Evolutionary conservation across 2,797 vertebrate genomes (phyloP), one percentile per base, ranked within the genome.

Genomic region (Sebastes reedi): DNA sequence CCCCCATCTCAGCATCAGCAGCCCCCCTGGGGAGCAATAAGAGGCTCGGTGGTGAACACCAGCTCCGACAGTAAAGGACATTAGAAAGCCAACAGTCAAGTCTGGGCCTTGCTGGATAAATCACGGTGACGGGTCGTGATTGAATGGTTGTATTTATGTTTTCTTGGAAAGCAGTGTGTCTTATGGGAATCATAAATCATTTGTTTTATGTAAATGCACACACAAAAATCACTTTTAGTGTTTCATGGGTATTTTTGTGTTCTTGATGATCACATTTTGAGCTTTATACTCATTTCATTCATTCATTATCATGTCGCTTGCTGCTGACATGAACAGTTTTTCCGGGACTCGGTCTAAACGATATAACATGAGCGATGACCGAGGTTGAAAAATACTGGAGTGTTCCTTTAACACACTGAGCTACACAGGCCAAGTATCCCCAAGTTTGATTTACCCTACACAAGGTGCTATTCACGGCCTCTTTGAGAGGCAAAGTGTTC

Each of bases 1-100:
- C 72, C 79, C 70, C 70, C 70, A 68, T 62, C 62, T 75, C 29
- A 56, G 60, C 50, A 46, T 75, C 73, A 39, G 72, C 46, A 36
- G 54, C 52, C 29, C 58, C 77, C 68, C n/a, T 1, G 39, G 71
- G 68, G 73, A 59, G 60, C 79, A 72, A 56, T 69, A 69, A 77
- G 36, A 55, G 24, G 56, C 55, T 42, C 1, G 10, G 14, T 3
- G 52, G 55, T 25, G 55, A 77, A 27, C 24, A 29, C 36, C 24
- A 50, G 59, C 75, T 29, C 52, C 8, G 11, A 39, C 36, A 82
- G 39, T 8, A 67, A 68, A 66, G 72, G 78, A 72, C 72, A 55
- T 76, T 13, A 67, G 64, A 74, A 54, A 75, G 59, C 64, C 62
- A 27, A 14, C 50, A 30, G 24, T 68, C 20, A 34, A 8, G 64